Evolutionary conservation across 2,888 invertebrate genomes (phyloP), one percentile per base, ranked within the genome.

Genomic region (Diadromus collaris): DNA sequence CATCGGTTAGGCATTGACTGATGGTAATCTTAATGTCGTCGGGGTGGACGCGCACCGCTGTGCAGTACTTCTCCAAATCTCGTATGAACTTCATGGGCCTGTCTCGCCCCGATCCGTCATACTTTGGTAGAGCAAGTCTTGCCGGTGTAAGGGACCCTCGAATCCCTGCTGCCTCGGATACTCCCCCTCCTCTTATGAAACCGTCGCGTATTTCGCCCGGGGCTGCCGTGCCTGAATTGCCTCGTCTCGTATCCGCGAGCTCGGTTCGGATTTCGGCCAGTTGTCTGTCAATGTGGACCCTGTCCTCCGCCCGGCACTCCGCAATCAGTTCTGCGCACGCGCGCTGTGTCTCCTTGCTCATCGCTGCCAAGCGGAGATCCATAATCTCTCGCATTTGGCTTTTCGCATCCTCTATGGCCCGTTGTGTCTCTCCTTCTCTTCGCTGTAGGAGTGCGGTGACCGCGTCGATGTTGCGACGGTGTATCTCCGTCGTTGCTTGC

Each of bases 241-340:
- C n/a, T n/a, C 13, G 32, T 9, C n/a, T n/a, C 2, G 9, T 34
- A 7, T 10, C 58, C 4, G 10, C 5, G 6, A 58, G 6, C 32
- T 32, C 19, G 6, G 10, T 32, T n/a, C 21, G 13, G 32, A 58
- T n/a, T 32, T 32, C 58, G n/a, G 19, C 32, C 2, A 58, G 32
- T 3, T 58, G 58, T 2, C 58, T 4, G n/a, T 58, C n/a, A 1
- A 19, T 16, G n/a, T n/a, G 6, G n/a, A 5, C 32, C 16, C 32
- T 29, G 19, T 48, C 48, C 19, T 48, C 48, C 5, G 2, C 48
- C 1, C 48, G 48, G 48, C 48, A n/a, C 9, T 48, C 32, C 16
- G n/a, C 29, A 2, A 58, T 58, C 7, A 58, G 32, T 58, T 58
- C 58, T 2, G 58, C 58, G 19, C 58, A 58, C 4, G 58, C 32